Evolutionary conservation across 2,888 invertebrate genomes (phyloP), one percentile per base, ranked within the genome.

Genomic region (Emmelina monodactyla): DNA sequence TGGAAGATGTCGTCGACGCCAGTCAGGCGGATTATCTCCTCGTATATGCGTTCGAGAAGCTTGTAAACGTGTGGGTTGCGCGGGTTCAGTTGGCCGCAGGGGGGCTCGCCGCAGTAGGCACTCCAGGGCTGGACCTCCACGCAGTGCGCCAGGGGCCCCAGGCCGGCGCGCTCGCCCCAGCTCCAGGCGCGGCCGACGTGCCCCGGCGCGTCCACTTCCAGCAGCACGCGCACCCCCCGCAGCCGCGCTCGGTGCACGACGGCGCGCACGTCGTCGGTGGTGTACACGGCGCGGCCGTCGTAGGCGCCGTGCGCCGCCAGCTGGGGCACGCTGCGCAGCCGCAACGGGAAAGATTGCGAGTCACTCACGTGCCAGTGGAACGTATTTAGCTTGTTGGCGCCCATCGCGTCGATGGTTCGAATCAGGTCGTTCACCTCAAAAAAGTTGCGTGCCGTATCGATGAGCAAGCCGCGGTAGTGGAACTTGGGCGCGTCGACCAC

Each of bases 341-440:
- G 85, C 60, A 92, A 88, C 1, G 97, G 96, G 67, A 96, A 96
- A 45, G 94, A 93, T 62, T 96, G 94, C 10, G 94, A 92, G 63
- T 97, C 97, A 3, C 88, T 88, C 16, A 91, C 82, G 55, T 93
- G 92, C 96, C 96, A 96, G 57, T 97, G 96, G 56, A 97, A 90
- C 2, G 92, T 91, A 70, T 97, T 97, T 44, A 96, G 65, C 67
- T 97, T 97, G 50, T 88, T 87, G 31, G 91, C 87, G 0, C 91
- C 87, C 96, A 97, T 95, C 2, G 90, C 94, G 39, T 92, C 88
- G 53, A 97, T 73, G 7, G 91, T 88, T 9, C 88, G 82, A 49
- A 88, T 84, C 25, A 92, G 80, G 33, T 87, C 83, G 7, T 80
- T 82, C 2, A 92, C 79, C 1, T 91, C 86, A 55, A 97, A 88